phyloP scores from a whole-genome alignment of 2,888 invertebrate species.

The Ethmia dodecea region DNA sequence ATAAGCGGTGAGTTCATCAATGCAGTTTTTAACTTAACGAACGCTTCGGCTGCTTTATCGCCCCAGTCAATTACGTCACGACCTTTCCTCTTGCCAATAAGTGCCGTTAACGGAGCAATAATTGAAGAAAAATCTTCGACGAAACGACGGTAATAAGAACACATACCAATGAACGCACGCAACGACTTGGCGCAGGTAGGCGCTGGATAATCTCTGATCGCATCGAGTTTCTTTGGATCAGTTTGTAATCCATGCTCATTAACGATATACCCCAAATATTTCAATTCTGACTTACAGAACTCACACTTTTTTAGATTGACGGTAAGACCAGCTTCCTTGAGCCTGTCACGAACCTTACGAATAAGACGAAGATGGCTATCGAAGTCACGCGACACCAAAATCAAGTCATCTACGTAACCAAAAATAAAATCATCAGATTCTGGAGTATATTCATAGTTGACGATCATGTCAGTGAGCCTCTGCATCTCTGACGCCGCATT shows the following conservation, averaged over 20 bases:
- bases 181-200: conserved; percentile 8
- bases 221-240: conserved; percentile 3
- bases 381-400: neutral
- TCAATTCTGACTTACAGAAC: conserved; percentile 11
- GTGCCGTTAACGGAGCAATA: conserved; percentile 6
- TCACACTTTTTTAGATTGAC: conserved; percentile 15
- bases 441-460: conserved; percentile 1
- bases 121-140: conserved; percentile 11
- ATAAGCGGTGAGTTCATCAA: neutral
- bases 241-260: neutral
- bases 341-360: neutral
- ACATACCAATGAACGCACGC: conserved; percentile 7
- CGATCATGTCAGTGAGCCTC: neutral
- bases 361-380: neutral
- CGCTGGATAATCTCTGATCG: neutral
- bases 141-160: conserved; percentile 13
- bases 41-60: conserved; percentile 7
- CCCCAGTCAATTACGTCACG: conserved; percentile 7
- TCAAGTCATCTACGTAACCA: conserved; percentile 12
- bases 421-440: conserved; percentile 5
- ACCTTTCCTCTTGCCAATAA: neutral
- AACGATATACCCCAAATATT: conserved; percentile 1
- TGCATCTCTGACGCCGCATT: neutral
- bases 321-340: conserved; percentile 11
- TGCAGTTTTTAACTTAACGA: neutral